These are phyloP conservation scores for Pseudopodoces humilis DNA, from an alignment of 2,113 vertebrate species.

Conservation along the genomic window DNA sequence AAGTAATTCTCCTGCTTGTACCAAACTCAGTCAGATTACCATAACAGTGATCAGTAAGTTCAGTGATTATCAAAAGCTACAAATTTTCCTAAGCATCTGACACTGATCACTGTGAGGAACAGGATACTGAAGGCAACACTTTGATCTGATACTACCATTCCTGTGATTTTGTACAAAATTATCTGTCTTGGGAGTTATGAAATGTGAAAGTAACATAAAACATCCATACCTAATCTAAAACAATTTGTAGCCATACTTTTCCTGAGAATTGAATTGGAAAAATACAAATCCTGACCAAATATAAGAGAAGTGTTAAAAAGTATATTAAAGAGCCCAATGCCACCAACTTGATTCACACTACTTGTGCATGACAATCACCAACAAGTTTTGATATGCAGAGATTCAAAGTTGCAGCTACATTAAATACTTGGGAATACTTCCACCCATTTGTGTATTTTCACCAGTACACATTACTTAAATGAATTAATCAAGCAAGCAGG, in stretches of 20 bases:
- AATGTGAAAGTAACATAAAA: background rate
- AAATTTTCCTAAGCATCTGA: background rate
- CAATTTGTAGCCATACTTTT: background rate
- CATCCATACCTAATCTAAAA: background rate
- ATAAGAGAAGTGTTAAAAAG: background rate
- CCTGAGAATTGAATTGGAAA: background rate
- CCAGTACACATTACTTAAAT: background rate
- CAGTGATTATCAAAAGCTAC: background rate
- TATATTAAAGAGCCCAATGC: background rate
- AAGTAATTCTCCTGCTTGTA: background rate
- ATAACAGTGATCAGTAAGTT: background rate
- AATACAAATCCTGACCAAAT: background rate
- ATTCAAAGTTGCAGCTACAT: background rate
- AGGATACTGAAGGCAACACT: background rate
- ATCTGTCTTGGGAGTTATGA: background rate
- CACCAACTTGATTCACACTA: background rate
- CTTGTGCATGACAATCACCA: background rate
- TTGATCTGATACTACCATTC: fast-evolving
- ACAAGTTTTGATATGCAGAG: background rate
- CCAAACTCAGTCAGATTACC: background rate
- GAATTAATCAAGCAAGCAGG: background rate
- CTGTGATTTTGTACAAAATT: background rate
- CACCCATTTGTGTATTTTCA: background rate
- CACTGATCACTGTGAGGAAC: background rate
- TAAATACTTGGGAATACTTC: background rate